phyloP scores from a whole-genome alignment of 2,797 vertebrate genomes.

The Spondyliosoma cantharus region DNA sequence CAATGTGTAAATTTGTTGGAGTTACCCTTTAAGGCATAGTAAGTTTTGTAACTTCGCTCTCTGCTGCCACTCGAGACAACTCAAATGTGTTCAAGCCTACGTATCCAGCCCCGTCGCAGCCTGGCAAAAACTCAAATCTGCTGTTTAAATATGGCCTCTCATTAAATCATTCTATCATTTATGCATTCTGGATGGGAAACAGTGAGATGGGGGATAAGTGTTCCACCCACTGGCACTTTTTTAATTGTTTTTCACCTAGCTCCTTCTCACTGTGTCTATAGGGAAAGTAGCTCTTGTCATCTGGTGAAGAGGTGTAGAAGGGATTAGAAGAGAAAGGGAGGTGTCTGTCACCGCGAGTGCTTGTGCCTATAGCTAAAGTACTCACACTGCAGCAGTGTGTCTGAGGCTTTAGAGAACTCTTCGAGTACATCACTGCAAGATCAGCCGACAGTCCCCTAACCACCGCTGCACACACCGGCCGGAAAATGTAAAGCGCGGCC shows the following conservation, averaged over 20 bases:
- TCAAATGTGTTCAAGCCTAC: constrained; percentile 28
- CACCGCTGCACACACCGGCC: constrained; percentile 48
- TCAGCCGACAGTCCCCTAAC: constrained; percentile 53
- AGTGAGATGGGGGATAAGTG: constrained; percentile 49
- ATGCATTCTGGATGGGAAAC: constrained; percentile 24
- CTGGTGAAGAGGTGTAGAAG: constrained; percentile 69
- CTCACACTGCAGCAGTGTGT: constrained; percentile 56
- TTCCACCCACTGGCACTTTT: constrained; percentile 58
- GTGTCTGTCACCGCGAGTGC: constrained; percentile 64
- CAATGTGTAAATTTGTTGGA: no score
- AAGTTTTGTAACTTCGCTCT: constrained; percentile 4
- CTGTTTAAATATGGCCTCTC: constrained; percentile 33
- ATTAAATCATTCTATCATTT: constrained; percentile 34
- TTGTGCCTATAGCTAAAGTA: constrained; percentile 67
- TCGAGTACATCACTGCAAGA: constrained; percentile 56
- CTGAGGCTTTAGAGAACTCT: constrained; percentile 48
- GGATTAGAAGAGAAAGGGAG: constrained; percentile 61
- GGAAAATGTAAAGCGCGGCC: constrained; percentile 58
- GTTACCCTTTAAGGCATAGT: not conserved
- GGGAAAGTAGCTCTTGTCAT: constrained; percentile 71
- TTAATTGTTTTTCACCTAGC: constrained; percentile 68
- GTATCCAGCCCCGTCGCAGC: not conserved
- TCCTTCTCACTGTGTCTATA: constrained; percentile 52
- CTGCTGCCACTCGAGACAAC: constrained; percentile 17
- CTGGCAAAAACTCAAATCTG: constrained; percentile 20